Percentiles rank a stretch among this genome's conserved stretches.
Evolutionary conservation across 2,113 vertebrate species (phyloP).

Genomic region (Myiagra hebetior): DNA sequence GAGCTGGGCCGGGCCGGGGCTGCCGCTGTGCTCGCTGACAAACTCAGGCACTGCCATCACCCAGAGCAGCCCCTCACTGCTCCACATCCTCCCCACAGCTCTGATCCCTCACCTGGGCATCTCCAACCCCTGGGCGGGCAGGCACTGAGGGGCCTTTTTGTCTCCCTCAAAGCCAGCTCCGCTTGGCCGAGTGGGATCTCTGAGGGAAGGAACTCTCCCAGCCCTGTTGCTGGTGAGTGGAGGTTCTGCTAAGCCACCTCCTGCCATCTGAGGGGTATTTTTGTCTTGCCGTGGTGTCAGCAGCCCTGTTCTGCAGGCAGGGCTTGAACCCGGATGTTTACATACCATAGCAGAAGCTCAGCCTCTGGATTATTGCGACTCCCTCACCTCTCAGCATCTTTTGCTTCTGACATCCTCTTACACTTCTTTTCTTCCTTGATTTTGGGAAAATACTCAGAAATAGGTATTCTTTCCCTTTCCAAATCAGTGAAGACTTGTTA

Average conservation of each 20-base stretch:
- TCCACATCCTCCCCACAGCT: background rate
- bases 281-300: background rate
- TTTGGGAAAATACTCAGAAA: background rate
- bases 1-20: background rate
- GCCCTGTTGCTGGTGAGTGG: background rate
- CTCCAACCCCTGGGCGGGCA: background rate
- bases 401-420: background rate
- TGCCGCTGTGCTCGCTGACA: background rate
- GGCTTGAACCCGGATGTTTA: background rate
- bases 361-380: background rate
- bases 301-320: background rate
- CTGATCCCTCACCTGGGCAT: background rate
- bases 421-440: background rate
- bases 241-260: background rate
- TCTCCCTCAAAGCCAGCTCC: background rate
- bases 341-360: background rate
- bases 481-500: background rate
- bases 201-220: background rate
- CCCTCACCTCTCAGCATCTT: background rate
- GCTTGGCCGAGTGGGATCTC: background rate
- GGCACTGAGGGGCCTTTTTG: background rate
- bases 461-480: background rate
- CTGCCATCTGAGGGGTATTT: background rate
- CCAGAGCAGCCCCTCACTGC: background rate
- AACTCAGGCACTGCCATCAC: background rate